Conservation (phyloP, 92 coral and sea anemone species). For the Palythoa caribaeorum region DNA sequence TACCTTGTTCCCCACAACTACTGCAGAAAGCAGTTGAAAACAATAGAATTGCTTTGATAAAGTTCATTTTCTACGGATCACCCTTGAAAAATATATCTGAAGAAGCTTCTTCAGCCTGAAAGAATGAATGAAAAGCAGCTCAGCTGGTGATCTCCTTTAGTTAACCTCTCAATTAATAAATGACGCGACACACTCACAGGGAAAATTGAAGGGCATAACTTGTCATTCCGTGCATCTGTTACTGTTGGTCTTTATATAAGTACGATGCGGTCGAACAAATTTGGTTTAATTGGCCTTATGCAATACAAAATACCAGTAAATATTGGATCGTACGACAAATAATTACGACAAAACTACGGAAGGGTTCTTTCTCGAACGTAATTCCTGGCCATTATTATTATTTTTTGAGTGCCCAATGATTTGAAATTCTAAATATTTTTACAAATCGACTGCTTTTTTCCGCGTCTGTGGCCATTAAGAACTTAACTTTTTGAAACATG, state of each 20-base stretch:
- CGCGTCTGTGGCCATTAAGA: background rate
- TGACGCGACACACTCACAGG: background rate
- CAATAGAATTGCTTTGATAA: background rate
- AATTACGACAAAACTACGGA: constrained; percentile 3
- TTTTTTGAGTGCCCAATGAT: background rate
- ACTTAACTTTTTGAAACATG: background rate
- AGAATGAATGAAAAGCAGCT: background rate
- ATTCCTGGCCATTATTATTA: background rate
- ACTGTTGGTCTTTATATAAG: background rate
- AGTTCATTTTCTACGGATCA: background rate
- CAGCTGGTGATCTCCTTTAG: no score
- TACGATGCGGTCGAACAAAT: background rate
- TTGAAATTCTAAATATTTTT: background rate
- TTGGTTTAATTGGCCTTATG: background rate
- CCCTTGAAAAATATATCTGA: background rate
- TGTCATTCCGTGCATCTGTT: background rate
- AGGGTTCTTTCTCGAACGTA: background rate
- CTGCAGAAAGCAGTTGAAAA: background rate
- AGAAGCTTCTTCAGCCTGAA: background rate
- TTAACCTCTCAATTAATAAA: no score
- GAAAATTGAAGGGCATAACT: background rate
- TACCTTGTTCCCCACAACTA: background rate
- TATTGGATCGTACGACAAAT: background rate
- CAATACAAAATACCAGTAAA: background rate
- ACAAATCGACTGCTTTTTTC: background rate